A percentile compares a stretch with the other conserved stretches of the same genome.
Evolutionary conservation across 2,797 vertebrate genomes (phyloP).

Genomic region (Poeciliopsis paucimaculata): DNA sequence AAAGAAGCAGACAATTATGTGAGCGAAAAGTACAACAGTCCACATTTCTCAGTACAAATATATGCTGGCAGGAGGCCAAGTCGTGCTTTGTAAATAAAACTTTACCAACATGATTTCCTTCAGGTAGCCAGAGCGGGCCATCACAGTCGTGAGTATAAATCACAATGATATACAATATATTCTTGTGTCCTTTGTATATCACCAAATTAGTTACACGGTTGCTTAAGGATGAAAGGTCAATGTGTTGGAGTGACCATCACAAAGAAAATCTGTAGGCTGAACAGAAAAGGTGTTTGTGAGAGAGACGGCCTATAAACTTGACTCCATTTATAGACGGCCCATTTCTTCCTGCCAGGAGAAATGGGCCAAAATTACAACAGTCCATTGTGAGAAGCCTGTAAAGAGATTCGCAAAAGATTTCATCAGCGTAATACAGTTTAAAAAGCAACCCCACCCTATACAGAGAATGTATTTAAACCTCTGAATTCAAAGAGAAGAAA

Average conservation of each 20-base stretch:
- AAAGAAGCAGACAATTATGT: not conserved
- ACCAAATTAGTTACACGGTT: not conserved
- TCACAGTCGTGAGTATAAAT: too few relatives aligned
- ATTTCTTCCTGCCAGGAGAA: not conserved
- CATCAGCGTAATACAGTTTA: not conserved
- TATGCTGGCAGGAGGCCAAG: too few relatives aligned
- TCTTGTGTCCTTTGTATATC: too few relatives aligned
- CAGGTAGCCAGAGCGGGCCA: too few relatives aligned
- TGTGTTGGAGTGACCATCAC: not conserved
- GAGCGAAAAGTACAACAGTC: too few relatives aligned
- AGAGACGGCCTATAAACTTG: not conserved
- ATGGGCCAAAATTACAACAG: not conserved
- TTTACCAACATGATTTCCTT: too few relatives aligned
- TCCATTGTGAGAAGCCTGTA: not conserved
- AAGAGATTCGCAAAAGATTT: not conserved
- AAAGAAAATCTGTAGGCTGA: not conserved
- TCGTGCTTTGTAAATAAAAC: too few relatives aligned
- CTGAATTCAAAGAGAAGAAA: not conserved
- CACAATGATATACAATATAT: too few relatives aligned
- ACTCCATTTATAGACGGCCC: not conserved
- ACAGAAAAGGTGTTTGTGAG: not conserved
- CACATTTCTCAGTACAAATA: not conserved
- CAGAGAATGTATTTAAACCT: not conserved
- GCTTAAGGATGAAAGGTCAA: not conserved
- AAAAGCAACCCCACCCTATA: not conserved